These are phyloP conservation scores for Apantesis nais DNA, from an alignment of 2,888 invertebrate genomes.

Conservation along the genomic window DNA sequence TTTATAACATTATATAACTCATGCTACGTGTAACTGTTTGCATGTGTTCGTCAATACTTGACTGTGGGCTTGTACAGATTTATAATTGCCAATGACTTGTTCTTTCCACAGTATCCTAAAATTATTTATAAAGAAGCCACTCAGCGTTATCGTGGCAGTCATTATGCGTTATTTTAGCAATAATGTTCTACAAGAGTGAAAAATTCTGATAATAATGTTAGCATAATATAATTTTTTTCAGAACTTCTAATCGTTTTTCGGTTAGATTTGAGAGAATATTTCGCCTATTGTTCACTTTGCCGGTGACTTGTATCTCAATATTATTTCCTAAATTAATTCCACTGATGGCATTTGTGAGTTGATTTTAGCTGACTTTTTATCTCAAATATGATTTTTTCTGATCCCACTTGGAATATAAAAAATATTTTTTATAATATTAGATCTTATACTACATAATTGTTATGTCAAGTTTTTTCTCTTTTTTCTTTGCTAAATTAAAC, in stretches of 20 bases:
- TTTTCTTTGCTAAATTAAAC: too few species aligned
- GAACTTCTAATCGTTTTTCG: conserved; percentile 37
- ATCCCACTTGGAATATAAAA: too few species aligned
- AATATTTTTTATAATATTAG: too few species aligned
- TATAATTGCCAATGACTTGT: not conserved
- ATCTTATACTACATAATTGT: too few species aligned
- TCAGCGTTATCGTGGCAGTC: not conserved
- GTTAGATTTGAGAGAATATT: conserved; percentile 60
- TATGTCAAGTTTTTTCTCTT: too few species aligned
- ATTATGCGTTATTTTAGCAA: too few species aligned
- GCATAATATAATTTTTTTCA: conserved; percentile 41
- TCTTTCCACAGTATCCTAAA: not conserved
- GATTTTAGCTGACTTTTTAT: not conserved
- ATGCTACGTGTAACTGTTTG: too few species aligned
- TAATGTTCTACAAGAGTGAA: not conserved
- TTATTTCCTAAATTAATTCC: conserved; percentile 58
- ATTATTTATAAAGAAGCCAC: too few species aligned
- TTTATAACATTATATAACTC: not conserved
- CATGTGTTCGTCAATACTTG: not conserved
- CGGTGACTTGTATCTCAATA: conserved; percentile 56
- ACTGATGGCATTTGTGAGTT: conserved; percentile 68
- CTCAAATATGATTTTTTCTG: too few species aligned
- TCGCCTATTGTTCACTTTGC: conserved; percentile 50
- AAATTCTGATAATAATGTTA: not conserved
- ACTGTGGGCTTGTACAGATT: not conserved